Conservation (phyloP, 1,140 invertebrate species). For the Calephelis virginiensis region DNA sequence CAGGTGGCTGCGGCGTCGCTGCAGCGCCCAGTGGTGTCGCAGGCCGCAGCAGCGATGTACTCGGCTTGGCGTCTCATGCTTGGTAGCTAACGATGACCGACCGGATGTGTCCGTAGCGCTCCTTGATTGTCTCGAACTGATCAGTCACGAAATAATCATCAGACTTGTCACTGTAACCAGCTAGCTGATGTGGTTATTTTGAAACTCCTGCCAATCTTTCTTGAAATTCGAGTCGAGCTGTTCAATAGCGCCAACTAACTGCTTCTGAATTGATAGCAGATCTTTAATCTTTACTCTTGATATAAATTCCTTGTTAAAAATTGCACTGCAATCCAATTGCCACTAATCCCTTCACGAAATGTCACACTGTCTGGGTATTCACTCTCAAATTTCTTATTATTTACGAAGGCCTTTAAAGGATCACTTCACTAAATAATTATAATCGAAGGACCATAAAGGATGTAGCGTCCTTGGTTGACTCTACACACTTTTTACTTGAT, state of each 20-base stretch:
- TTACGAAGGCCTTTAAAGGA: too few species aligned
- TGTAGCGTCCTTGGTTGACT: neutral
- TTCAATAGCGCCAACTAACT: constrained; percentile 27
- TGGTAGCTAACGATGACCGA: constrained; percentile 21
- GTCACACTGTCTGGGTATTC: constrained; percentile 9
- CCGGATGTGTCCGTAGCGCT: constrained; percentile 23
- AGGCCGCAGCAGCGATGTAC: constrained; percentile 20
- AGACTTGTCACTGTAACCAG: constrained; percentile 21
- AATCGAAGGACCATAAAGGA: neutral
- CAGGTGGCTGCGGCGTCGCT: constrained; percentile 3
- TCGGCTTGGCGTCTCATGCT: constrained; percentile 19
- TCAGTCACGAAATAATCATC: constrained; percentile 25
- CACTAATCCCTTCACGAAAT: constrained; percentile 15
- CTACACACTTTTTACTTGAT: too few species aligned
- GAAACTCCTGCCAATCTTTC: constrained; percentile 35
- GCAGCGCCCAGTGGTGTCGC: constrained; percentile 17
- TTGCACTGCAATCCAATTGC: constrained; percentile 11
- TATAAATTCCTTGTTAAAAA: constrained; percentile 1
- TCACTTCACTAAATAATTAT: too few species aligned
- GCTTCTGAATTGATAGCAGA: constrained; percentile 26
- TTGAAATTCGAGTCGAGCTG: constrained; percentile 32
- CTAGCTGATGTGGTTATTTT: constrained; percentile 28
- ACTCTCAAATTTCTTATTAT: constrained; percentile 13
- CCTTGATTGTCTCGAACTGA: constrained; percentile 23
- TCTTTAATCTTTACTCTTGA: constrained; percentile 24